Evolutionary conservation across 2,113 vertebrate species (phyloP).

Genomic region (Myiozetetes cayanensis): DNA sequence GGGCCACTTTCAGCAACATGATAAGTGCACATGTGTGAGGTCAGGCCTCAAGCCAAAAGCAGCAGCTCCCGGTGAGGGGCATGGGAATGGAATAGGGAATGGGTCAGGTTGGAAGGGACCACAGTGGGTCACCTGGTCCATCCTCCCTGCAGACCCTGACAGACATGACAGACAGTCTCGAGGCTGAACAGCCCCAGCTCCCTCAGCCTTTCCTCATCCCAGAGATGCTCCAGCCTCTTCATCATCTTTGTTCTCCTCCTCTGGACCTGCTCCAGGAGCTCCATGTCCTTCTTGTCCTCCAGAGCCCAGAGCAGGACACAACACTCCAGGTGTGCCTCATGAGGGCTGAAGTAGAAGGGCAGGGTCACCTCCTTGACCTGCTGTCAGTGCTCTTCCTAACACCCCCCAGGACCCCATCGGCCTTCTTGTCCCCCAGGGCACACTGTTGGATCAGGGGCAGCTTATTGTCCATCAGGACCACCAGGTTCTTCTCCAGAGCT

Average conservation of each 20-base stretch:
- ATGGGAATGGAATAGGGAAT: background rate
- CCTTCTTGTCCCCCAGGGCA: background rate
- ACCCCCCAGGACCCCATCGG: background rate
- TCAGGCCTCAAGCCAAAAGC: background rate
- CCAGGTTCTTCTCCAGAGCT: background rate
- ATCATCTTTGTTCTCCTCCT: background rate
- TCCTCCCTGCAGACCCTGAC: background rate
- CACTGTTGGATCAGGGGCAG: background rate
- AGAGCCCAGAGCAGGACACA: background rate
- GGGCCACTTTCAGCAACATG: background rate
- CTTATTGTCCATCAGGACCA: background rate
- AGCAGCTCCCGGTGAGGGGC: background rate
- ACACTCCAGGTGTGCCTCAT: background rate
- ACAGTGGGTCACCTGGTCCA: background rate
- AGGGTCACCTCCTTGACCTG: background rate
- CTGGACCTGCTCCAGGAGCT: background rate
- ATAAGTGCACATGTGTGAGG: accelerated
- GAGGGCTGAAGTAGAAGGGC: background rate
- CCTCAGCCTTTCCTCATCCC: background rate
- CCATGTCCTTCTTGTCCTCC: background rate
- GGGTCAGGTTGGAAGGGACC: accelerated
- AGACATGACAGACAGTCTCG: no score
- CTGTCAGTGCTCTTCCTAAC: background rate
- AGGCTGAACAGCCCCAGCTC: background rate
- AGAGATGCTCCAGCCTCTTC: background rate